phyloP scores from a whole-genome alignment of 2,888 invertebrate genomes.

The Phyllotreta striolata region DNA sequence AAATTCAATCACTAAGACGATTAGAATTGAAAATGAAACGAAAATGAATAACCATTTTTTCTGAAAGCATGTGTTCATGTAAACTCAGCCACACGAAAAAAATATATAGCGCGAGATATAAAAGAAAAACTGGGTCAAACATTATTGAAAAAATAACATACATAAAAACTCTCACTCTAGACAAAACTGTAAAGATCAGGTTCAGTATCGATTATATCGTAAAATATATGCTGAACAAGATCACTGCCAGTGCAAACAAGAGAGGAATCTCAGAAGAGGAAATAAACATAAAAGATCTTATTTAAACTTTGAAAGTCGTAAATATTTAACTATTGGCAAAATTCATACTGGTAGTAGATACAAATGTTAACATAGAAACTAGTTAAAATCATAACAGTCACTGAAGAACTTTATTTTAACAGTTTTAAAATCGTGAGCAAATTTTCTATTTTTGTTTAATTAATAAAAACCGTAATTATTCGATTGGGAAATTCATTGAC shows the following conservation, averaged over 20 bases:
- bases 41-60: too few relatives aligned
- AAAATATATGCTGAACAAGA: conserved; percentile 35
- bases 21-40: too few relatives aligned
- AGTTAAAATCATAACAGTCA: too few relatives aligned
- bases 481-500: conserved; percentile 12
- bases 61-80: conserved; percentile 13
- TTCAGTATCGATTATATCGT: conserved; percentile 33
- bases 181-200: conserved; percentile 30
- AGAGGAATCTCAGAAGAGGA: conserved; percentile 2
- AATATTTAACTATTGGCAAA: conserved; percentile 19
- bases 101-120: conserved; percentile 22
- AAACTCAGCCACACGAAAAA: conserved; percentile 10
- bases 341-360: background rate
- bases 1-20: too few relatives aligned
- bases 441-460: too few relatives aligned
- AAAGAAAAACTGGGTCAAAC: conserved; percentile 22
- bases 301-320: conserved; percentile 1
- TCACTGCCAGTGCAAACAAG: background rate
- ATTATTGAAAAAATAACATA: conserved; percentile 30
- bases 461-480: too few relatives aligned
- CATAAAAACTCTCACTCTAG: conserved; percentile 33
- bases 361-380: too few relatives aligned
- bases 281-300: background rate
- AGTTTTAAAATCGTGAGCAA: too few relatives aligned
- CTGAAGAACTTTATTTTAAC: too few relatives aligned